phyloP scores from a whole-genome alignment of 2,888 invertebrate species.

The Altica lythri region DNA sequence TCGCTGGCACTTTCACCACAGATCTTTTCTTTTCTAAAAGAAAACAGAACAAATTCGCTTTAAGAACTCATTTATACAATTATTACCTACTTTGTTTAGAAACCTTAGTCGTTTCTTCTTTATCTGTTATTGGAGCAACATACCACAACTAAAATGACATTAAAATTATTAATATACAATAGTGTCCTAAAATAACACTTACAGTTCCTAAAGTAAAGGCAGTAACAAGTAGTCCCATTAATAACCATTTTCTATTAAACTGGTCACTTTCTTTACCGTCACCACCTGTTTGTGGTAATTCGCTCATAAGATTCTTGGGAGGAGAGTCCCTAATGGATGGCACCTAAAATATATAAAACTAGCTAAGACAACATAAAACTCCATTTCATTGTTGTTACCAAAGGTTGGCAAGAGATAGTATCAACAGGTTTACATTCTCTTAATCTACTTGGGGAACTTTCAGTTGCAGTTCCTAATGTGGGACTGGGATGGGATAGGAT shows the following conservation, averaged over 20 bases:
- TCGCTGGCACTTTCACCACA: slow-evolving; percentile 57
- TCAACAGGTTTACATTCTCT: slow-evolving; percentile 40
- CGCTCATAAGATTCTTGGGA: slow-evolving; percentile 40
- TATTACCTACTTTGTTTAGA: slow-evolving; percentile 10
- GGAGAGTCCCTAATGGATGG: slow-evolving; percentile 40
- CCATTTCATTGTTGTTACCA: slow-evolving; percentile 17
- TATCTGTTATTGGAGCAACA: slow-evolving; percentile 21
- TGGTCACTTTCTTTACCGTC: slow-evolving; percentile 38
- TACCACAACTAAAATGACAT: slow-evolving; percentile 34
- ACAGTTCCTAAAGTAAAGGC: slow-evolving; percentile 48
- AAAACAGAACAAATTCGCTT: not conserved
- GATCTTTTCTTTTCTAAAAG: slow-evolving; percentile 24
- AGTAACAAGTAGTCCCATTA: slow-evolving; percentile 46
- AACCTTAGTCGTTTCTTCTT: slow-evolving; percentile 7
- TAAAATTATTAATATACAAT: too few relatives aligned
- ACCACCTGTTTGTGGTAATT: slow-evolving; percentile 38
- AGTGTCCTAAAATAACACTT: too few relatives aligned
- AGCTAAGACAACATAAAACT: not conserved
- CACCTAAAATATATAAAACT: slow-evolving; percentile 26
- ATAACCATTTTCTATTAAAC: slow-evolving; percentile 38
- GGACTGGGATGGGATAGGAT: slow-evolving; percentile 31
- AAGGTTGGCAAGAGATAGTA: slow-evolving; percentile 38
- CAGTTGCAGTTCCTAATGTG: slow-evolving; percentile 19
- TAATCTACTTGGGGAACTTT: slow-evolving; percentile 29
- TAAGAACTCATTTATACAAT: not conserved